Conservation (phyloP, 2,797 vertebrate species). For the Onychomys torridus region DNA sequence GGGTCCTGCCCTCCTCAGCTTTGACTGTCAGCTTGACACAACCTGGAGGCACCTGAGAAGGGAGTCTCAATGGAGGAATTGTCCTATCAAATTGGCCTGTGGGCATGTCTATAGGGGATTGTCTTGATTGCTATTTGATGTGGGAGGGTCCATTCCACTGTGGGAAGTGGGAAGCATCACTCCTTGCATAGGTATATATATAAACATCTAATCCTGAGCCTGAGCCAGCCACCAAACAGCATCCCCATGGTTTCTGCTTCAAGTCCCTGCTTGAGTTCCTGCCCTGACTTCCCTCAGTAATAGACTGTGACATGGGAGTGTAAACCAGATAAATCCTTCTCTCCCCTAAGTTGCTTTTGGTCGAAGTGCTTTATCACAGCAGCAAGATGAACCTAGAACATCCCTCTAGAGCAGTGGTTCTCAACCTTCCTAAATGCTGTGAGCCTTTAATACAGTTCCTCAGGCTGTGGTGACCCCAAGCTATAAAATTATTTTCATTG, state of each 20-base stretch:
- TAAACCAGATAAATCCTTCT: neutral
- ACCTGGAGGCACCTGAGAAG: neutral
- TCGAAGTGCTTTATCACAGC: neutral
- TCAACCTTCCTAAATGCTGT: neutral
- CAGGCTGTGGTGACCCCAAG: neutral
- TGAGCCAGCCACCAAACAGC: neutral
- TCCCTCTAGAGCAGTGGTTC: neutral
- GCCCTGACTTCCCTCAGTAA: neutral
- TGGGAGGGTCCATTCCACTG: too few relatives aligned
- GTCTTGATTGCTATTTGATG: neutral
- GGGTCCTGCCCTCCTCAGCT: too few relatives aligned
- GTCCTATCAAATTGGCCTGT: neutral
- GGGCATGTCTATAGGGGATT: neutral
- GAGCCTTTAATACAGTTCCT: neutral
- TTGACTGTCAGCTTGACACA: neutral
- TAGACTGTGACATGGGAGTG: neutral
- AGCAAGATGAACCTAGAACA: neutral
- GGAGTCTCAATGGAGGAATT: too few relatives aligned
- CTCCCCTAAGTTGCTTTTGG: neutral
- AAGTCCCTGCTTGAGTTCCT: neutral
- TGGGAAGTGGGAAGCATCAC: neutral
- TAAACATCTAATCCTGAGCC: neutral
- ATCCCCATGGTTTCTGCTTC: neutral
- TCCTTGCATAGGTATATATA: neutral
- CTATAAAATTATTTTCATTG: neutral